Percentiles rank a stretch among this genome's conserved stretches.
These are phyloP conservation scores for Aleiodes alternator DNA, from an alignment of 2,888 invertebrate genomes.

Conservation along the genomic window DNA sequence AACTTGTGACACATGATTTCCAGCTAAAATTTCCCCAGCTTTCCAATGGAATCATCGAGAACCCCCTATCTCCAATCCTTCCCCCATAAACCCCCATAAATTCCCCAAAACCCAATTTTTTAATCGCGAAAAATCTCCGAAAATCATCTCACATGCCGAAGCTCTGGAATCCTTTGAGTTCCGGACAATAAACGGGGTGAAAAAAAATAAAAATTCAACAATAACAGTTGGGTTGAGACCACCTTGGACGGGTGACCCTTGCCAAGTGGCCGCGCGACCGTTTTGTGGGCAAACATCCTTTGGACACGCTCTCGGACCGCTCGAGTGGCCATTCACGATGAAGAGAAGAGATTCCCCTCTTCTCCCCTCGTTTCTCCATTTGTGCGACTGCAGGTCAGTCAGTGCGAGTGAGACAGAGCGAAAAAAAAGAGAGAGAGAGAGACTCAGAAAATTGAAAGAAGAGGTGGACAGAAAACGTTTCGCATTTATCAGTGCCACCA, in stretches of 20 bases:
- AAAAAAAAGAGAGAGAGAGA: not conserved
- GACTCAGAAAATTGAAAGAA: constrained; percentile 11
- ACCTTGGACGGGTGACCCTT: constrained; percentile 51
- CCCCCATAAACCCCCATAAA: too few species aligned
- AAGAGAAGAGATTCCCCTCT: constrained; percentile 38
- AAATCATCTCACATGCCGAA: too few species aligned
- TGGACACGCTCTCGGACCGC: constrained; percentile 57
- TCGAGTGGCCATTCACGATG: constrained; percentile 61
- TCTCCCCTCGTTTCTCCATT: constrained; percentile 25
- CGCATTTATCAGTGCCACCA: constrained; percentile 43
- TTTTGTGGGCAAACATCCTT: constrained; percentile 67
- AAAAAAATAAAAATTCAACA: constrained; percentile 43
- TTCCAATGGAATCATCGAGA: too few species aligned
- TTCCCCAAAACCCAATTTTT: too few species aligned
- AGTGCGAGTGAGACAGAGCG: not conserved
- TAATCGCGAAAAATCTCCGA: too few species aligned
- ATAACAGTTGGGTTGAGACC: constrained; percentile 50
- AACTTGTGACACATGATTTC: too few species aligned
- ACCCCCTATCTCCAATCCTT: too few species aligned
- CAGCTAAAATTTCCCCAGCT: too few species aligned
- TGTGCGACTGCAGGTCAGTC: not conserved
- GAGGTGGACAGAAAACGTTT: constrained; percentile 33
- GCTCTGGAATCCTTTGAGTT: not conserved
- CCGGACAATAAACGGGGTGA: constrained; percentile 12
- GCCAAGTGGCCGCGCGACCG: constrained; percentile 49